These are phyloP conservation scores for Pristiophorus japonicus DNA, from an alignment of 2,113 vertebrate species.

Conservation along the genomic window DNA sequence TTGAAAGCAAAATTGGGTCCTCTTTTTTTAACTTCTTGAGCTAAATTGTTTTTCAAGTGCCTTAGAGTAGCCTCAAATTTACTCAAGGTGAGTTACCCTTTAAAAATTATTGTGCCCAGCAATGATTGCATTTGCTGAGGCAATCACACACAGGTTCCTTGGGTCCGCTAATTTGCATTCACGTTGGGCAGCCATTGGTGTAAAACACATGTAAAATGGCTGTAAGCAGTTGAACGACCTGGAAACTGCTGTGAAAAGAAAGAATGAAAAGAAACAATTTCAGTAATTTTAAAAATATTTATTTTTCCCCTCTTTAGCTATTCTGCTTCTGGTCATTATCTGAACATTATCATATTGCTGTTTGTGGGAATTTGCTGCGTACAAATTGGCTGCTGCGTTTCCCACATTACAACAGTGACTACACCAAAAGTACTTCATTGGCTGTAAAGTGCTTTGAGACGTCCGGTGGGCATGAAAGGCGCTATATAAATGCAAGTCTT, in stretches of 20 bases:
- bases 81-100: not conserved
- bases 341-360: no score
- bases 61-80: not conserved
- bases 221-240: not conserved
- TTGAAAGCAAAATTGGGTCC: not conserved
- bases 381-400: no score
- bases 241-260: not conserved
- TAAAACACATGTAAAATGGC: not conserved
- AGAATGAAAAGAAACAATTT: not conserved
- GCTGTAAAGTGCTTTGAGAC: no score
- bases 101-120: not conserved
- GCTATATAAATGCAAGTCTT: no score
- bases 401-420: no score
- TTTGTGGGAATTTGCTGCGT: no score
- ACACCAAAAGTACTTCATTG: no score
- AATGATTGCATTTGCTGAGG: no score
- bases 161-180: not conserved
- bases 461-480: no score
- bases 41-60: not conserved
- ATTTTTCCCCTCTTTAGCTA: not conserved
- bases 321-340: no score
- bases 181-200: not conserved
- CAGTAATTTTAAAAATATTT: not conserved
- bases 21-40: not conserved
- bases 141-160: not conserved